Conservation (phyloP, 2,113 vertebrate genomes). For the Lamprotornis superbus region DNA sequence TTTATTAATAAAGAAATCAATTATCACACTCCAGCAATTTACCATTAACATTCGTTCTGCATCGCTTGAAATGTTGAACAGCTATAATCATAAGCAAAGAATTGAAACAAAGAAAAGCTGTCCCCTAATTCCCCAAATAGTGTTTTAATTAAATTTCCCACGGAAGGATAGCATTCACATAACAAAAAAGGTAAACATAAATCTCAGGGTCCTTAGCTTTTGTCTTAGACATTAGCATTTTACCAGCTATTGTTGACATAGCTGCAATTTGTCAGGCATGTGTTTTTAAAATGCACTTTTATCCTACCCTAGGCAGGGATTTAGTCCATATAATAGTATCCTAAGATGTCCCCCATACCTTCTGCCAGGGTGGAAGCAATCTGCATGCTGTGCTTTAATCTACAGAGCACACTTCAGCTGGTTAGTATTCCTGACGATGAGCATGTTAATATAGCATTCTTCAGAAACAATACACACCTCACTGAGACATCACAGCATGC, state of each 20-base stretch:
- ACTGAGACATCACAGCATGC: neutral
- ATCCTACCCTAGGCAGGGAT: neutral
- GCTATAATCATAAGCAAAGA: constrained; percentile 38
- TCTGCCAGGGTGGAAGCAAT: neutral
- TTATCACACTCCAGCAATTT: constrained; percentile 60
- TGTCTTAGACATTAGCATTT: neutral
- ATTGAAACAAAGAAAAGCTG: constrained; percentile 30
- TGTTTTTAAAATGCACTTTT: neutral
- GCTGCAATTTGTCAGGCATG: neutral
- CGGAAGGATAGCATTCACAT: neutral
- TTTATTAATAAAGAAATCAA: constrained; percentile 68
- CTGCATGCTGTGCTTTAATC: neutral
- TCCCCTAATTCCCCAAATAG: constrained; percentile 12
- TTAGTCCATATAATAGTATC: neutral
- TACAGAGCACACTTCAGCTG: neutral
- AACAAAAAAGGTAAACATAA: neutral
- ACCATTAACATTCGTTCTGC: constrained; percentile 56
- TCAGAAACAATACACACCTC: neutral
- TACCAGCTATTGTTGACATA: neutral
- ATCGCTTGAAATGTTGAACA: constrained; percentile 37
- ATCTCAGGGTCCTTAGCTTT: neutral
- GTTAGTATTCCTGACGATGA: neutral
- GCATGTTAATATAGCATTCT: neutral
- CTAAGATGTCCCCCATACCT: neutral
- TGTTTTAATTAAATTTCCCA: constrained; percentile 47